A percentile compares a stretch with the other conserved stretches of the same genome.
phyloP scores from a whole-genome alignment of 2,888 invertebrate genomes.

The Coremacera marginata region DNA sequence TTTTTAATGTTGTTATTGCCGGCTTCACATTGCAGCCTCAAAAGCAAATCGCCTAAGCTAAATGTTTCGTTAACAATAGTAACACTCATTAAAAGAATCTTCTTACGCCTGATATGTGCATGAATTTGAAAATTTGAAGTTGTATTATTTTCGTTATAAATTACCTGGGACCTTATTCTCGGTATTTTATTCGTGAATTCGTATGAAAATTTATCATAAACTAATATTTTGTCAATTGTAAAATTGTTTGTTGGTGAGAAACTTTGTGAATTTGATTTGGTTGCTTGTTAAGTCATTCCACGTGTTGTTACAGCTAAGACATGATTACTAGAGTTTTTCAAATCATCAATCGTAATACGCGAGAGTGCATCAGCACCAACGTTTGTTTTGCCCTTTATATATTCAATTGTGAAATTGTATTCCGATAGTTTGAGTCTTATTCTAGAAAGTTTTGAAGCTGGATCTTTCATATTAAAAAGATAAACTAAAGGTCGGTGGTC shows the following conservation, averaged over 20 bases:
- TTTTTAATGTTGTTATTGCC: constrained; percentile 25
- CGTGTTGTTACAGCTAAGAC: not conserved
- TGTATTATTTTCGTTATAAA: not conserved
- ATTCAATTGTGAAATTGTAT: too few species aligned
- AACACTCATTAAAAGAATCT: constrained; percentile 6
- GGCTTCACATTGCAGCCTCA: too few species aligned
- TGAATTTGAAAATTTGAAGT: not conserved
- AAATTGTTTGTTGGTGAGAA: not conserved
- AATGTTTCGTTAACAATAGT: constrained; percentile 39
- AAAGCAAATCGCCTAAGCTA: constrained; percentile 33
- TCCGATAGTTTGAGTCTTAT: too few species aligned
- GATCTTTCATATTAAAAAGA: constrained; percentile 50
- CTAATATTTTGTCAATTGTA: too few species aligned
- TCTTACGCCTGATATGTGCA: constrained; percentile 15
- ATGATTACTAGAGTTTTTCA: not conserved
- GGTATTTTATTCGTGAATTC: not conserved
- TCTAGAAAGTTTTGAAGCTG: constrained; percentile 52
- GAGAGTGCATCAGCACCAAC: too few species aligned
- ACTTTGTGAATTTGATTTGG: not conserved
- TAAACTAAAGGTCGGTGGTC: constrained; percentile 48
- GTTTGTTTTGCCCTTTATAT: too few species aligned
- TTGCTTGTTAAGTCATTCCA: not conserved
- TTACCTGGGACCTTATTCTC: too few species aligned
- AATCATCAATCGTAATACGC: constrained; percentile 38
- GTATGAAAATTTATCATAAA: not conserved